Base-by-base conservation (phyloP, 1,140 invertebrate species). In the Nasonia giraulti region DNA sequence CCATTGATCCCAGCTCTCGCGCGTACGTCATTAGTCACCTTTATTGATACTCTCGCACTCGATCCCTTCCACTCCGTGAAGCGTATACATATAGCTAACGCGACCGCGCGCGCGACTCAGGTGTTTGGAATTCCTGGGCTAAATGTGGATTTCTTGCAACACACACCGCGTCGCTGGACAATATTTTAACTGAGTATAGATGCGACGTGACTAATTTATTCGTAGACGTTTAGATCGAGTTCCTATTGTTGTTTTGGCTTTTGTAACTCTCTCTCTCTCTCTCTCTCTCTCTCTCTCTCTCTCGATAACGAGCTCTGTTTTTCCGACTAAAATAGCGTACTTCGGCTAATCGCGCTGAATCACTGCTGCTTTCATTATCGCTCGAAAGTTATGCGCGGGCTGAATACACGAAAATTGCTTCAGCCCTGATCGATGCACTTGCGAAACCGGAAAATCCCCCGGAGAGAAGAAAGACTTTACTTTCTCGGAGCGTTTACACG, bases 1-100 rank as follows among this genome's bases (percentile, higher is more conserved):
- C 12, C 66, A 73, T 47, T 50, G 40, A 50, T 4, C 20, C 31
- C 33, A 4, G 55, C 55, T 62, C 55, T 62, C 55, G 40, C 37
- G 17, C 33, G 2, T 73, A 31, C 23, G 23, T 73, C 68, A 73
- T 81, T 81, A 69, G 79, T 81, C 68, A 81, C 40, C 79, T 81
- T 62, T 50, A 33, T 81, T 73, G 40, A 73, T 81, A 73, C 50
- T 12, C 68, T 23, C 68, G 17, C 14, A 62, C 55, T 62, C 55
- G 50, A 55, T 71, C 14, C 11, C 27, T 47, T 50, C n/a, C 68
- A 14, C 14, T 40, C 31, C 10, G 8, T 8, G 47, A 50, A 50
- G 10, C 14, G 14, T 50, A 50, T 50, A 55, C 14, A 20, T n/a
- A 23, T n/a, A n/a, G 78, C 66, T 8, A 27, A 27, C 27, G 27